A percentile compares a stretch with the other conserved stretches of the same genome.
Conservation (phyloP, 2,888 invertebrate species). For the Cataglyphis altisquamis region DNA sequence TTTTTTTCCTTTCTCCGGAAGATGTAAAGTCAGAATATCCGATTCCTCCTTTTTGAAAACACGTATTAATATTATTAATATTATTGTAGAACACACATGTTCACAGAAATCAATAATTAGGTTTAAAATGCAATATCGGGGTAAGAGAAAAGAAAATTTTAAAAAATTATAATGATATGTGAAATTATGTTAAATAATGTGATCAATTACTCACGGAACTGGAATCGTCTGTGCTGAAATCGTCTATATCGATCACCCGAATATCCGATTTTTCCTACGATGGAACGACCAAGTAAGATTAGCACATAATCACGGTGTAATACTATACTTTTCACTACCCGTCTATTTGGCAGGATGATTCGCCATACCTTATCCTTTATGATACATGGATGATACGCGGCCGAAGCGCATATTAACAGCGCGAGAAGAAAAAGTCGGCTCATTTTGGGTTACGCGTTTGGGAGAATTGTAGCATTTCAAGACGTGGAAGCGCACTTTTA, state of each 20-base stretch:
- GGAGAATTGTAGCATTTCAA: constrained; percentile 27
- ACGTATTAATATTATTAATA: background rate
- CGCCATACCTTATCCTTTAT: constrained; percentile 74
- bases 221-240: constrained; percentile 52
- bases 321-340: constrained; percentile 57
- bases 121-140: background rate
- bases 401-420: constrained; percentile 64
- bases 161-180: background rate
- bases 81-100: background rate
- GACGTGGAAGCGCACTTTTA: background rate
- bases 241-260: constrained; percentile 73
- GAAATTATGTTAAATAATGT: background rate
- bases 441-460: constrained; percentile 53
- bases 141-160: background rate
- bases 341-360: constrained; percentile 66
- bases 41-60: constrained; percentile 59
- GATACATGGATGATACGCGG: constrained; percentile 66
- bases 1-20: constrained; percentile 71
- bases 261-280: constrained; percentile 76
- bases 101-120: background rate
- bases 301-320: constrained; percentile 71
- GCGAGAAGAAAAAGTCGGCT: constrained; percentile 59
- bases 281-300: constrained; percentile 75
- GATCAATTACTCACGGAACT: constrained; percentile 64
- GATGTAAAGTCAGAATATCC: constrained; percentile 73